phyloP scores from a whole-genome alignment of 2,113 vertebrate species.

The Silurus glanis region DNA sequence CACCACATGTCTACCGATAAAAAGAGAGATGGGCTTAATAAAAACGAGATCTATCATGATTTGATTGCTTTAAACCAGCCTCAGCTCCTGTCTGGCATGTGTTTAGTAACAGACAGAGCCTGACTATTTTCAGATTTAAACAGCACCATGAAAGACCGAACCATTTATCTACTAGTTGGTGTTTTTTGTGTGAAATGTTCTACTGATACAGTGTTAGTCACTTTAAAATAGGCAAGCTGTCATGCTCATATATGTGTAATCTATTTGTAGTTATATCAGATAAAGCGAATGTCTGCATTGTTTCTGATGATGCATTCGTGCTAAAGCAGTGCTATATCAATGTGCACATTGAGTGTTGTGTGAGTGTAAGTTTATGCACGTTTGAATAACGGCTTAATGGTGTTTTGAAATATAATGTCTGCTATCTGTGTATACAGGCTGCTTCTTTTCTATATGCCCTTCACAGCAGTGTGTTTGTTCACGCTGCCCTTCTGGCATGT shows the following conservation, averaged over 20 bases:
- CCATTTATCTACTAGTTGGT: conserved; percentile 1
- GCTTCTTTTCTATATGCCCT: conserved; percentile 22
- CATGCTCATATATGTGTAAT: conserved; percentile 5
- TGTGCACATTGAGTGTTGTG: neutral
- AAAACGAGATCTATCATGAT: conserved; percentile 10
- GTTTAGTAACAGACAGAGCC: conserved; percentile 6
- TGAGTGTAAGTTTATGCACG: neutral
- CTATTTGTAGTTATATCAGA: neutral
- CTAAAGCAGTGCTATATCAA: neutral
- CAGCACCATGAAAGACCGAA: neutral
- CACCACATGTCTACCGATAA: neutral
- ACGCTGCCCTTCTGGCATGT: conserved; percentile 29
- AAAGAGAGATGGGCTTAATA: neutral
- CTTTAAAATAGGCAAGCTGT: neutral
- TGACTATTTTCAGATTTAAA: neutral
- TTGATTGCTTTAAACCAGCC: conserved; percentile 6
- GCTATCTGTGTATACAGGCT: conserved; percentile 6
- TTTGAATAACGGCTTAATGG: neutral
- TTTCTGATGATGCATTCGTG: neutral
- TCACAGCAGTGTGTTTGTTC: conserved; percentile 1
- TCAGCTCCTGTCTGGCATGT: conserved; percentile 4
- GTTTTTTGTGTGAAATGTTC: neutral
- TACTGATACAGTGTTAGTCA: neutral
- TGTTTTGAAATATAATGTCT: neutral
- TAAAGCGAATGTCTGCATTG: neutral